Evolutionary conservation across 2,888 invertebrate species (phyloP).

Genomic region (Hemaris fuciformis): DNA sequence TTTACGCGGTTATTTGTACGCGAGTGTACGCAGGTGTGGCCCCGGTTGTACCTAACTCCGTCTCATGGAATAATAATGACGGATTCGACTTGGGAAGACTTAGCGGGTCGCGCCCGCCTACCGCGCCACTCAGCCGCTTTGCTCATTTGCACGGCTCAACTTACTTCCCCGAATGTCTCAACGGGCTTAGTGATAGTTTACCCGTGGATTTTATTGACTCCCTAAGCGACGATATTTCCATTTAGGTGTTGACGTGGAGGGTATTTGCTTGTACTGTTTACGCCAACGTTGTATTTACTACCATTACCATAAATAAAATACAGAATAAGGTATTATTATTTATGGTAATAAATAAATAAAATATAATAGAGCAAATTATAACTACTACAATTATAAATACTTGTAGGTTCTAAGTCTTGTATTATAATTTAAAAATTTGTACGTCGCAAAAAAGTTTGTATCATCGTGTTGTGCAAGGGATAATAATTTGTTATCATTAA

Average conservation of each 20-base stretch:
- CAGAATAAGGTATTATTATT: too few relatives aligned
- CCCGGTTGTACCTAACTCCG: constrained; percentile 42
- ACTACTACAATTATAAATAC: too few relatives aligned
- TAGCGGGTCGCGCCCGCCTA: constrained; percentile 39
- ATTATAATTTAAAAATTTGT: too few relatives aligned
- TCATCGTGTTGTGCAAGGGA: too few relatives aligned
- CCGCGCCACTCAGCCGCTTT: constrained; percentile 36
- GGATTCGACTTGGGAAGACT: constrained; percentile 71
- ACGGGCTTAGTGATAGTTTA: constrained; percentile 24
- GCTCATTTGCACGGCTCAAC: constrained; percentile 50
- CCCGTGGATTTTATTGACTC: constrained; percentile 14
- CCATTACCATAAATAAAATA: too few relatives aligned
- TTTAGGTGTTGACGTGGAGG: neutral
- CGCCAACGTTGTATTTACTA: neutral
- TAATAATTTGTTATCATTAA: too few relatives aligned
- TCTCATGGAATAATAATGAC: constrained; percentile 72
- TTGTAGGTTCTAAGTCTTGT: too few relatives aligned
- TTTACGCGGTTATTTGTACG: constrained; percentile 75
- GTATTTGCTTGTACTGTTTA: neutral
- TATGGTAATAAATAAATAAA: too few relatives aligned
- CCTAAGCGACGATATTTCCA: neutral
- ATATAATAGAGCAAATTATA: too few relatives aligned
- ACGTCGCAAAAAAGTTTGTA: too few relatives aligned
- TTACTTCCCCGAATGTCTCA: constrained; percentile 36
- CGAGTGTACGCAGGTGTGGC: constrained; percentile 63